phyloP scores from a whole-genome alignment of 2,888 invertebrate genomes.

The Acleris holmiana region DNA sequence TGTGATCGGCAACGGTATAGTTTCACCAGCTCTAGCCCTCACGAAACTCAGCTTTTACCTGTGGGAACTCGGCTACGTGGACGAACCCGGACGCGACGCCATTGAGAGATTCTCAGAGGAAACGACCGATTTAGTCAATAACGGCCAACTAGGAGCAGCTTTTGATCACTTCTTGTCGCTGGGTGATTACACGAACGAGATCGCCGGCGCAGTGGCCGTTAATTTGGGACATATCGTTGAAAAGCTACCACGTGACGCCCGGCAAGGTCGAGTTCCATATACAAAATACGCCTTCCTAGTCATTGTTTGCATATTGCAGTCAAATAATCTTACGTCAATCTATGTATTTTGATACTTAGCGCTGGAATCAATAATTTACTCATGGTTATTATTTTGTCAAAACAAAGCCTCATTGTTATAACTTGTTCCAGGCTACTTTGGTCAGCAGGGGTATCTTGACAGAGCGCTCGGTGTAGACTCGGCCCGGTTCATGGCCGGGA shows the following conservation, averaged over 20 bases:
- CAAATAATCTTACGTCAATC: no score
- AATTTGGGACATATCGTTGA: slow-evolving; percentile 83
- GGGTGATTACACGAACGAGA: slow-evolving; percentile 83
- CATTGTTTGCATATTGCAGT: slow-evolving; percentile 13
- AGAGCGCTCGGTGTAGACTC: slow-evolving; percentile 52
- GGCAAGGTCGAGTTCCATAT: slow-evolving; percentile 20
- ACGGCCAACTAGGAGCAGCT: slow-evolving; percentile 82
- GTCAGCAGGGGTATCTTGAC: slow-evolving; percentile 52
- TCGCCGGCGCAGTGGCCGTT: slow-evolving; percentile 88
- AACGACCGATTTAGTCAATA: slow-evolving; percentile 78
- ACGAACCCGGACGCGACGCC: slow-evolving; percentile 83
- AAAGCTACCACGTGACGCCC: slow-evolving; percentile 52
- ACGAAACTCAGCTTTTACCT: slow-evolving; percentile 73
- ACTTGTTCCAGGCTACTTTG: slow-evolving; percentile 57
- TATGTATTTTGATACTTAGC: no score
- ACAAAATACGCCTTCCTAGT: no score
- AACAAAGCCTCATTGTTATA: background rate
- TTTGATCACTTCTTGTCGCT: slow-evolving; percentile 86
- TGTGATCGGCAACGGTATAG: slow-evolving; percentile 92
- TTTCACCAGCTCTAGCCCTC: slow-evolving; percentile 86
- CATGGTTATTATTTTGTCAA: no score
- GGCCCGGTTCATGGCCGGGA: slow-evolving; percentile 87
- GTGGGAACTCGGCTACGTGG: slow-evolving; percentile 86
- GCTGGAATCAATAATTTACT: no score
- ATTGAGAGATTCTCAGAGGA: slow-evolving; percentile 82